Evolutionary conservation across 2,113 vertebrate species (phyloP), one percentile per base, ranked within the genome.

Genomic region (Lepus americanus): DNA sequence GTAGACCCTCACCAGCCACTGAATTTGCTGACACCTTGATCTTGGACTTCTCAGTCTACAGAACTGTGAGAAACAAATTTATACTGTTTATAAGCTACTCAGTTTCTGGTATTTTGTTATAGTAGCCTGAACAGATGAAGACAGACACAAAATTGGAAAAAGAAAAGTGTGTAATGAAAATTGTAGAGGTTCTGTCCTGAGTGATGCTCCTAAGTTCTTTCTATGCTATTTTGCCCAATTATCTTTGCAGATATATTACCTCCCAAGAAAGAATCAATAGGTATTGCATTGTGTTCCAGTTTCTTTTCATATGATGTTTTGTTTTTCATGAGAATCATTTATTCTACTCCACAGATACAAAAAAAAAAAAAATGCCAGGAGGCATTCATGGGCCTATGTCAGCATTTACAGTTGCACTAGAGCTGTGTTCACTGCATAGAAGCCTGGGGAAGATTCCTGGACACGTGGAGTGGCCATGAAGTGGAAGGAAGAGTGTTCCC

Each of bases 181-280:
- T 36, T 23, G 11, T 74, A 12, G 72, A 61, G 73, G 33, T 49
- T 63, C 27, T 33, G 3, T 89, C 80, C 23, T 20, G 27, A 70
- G 27, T 29, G 27, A 73, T 22, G 23, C 9, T 36, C 4, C 82
- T 39, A 84, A 66, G 66, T 78, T 72, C 17, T 77, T 69, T 33
- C 87, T 80, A 6, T 5, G 6, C 44, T 9, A 8, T 59, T 87
- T 84, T 90, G 44, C 12, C 72, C 36, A 73, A 33, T 94, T 80
- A 87, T 94, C 36, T 90, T 67, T 81, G 78, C 49, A 66, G 85
- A 59, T 78, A 11, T 64, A 69, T 80, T 94, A 67, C 49, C 64
- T 36, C 17, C 27, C 8, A 19, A 72, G 55, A 95, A 86, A 88
- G 59, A 88, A 85, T 84, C 84, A 64, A 81, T 73, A 59, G 22